These are phyloP conservation scores for Kryptopterus vitreolus DNA, from an alignment of 2,797 vertebrate species.

Conservation along the genomic window DNA sequence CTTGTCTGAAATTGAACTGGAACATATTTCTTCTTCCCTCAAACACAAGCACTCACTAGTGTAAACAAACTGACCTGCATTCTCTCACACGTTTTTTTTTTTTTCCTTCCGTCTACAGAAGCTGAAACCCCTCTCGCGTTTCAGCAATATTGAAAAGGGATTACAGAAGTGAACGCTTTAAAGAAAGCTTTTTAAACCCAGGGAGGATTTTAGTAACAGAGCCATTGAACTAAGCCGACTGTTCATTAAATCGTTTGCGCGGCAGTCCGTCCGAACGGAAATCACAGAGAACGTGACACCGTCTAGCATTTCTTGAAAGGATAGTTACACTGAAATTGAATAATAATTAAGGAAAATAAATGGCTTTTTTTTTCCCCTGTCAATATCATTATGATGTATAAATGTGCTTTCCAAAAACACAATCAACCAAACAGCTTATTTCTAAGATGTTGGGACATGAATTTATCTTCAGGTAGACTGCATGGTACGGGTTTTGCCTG, in stretches of 20 bases:
- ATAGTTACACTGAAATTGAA: neutral
- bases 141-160: neutral
- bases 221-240: neutral
- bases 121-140: conserved; percentile 19
- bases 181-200: neutral
- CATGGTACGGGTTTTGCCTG: too few species aligned
- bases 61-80: conserved; percentile 17
- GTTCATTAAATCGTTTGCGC: neutral
- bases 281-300: neutral
- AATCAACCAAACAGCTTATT: too few species aligned
- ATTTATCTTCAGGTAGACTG: too few species aligned
- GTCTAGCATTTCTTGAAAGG: neutral
- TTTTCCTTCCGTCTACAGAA: neutral
- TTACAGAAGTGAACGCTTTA: neutral
- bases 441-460: too few species aligned
- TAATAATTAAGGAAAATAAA: neutral
- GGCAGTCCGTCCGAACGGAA: neutral
- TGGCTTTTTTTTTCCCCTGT: neutral
- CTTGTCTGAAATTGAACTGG: conserved; percentile 30
- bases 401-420: too few species aligned
- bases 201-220: neutral
- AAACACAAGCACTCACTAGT: neutral
- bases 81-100: conserved; percentile 7
- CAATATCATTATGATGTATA: too few species aligned
- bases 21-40: conserved; percentile 4